Percentiles rank a stretch among this genome's conserved stretches.
Evolutionary conservation across 2,888 invertebrate genomes (phyloP).

Genomic region (Xiphydria camelus): DNA sequence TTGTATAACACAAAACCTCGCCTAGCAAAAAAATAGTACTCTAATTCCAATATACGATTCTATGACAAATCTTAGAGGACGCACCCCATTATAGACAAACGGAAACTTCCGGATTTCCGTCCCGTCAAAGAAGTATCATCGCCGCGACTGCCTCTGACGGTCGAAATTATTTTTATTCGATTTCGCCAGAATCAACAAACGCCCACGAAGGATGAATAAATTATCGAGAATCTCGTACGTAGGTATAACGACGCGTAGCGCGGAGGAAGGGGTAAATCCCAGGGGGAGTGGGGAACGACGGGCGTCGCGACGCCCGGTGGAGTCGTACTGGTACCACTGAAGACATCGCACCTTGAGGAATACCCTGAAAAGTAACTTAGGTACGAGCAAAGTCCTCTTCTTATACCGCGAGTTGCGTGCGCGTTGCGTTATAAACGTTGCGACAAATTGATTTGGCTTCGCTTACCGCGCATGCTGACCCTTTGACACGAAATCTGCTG

Average conservation of each 20-base stretch:
- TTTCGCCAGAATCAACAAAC: too few relatives aligned
- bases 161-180: too few relatives aligned
- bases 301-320: slow-evolving; percentile 42
- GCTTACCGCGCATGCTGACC: slow-evolving; percentile 23
- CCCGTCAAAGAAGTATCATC: too few relatives aligned
- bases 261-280: slow-evolving; percentile 27
- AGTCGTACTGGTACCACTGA: slow-evolving; percentile 54
- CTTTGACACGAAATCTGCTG: slow-evolving; percentile 10
- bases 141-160: too few relatives aligned
- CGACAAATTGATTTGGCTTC: slow-evolving; percentile 17
- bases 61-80: too few relatives aligned
- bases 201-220: slow-evolving; percentile 25
- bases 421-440: slow-evolving; percentile 8
- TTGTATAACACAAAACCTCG: too few relatives aligned
- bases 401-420: slow-evolving; percentile 12
- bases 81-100: too few relatives aligned
- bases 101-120: too few relatives aligned
- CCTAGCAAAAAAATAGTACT: too few relatives aligned
- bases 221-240: slow-evolving; percentile 27
- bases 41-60: too few relatives aligned
- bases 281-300: slow-evolving; percentile 42
- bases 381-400: slow-evolving; percentile 32
- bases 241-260: slow-evolving; percentile 29
- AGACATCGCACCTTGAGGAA: slow-evolving; percentile 51
- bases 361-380: slow-evolving; percentile 38